These are phyloP conservation scores for Sebastes variabilis DNA, from an alignment of 2,797 vertebrate genomes.

Conservation along the genomic window DNA sequence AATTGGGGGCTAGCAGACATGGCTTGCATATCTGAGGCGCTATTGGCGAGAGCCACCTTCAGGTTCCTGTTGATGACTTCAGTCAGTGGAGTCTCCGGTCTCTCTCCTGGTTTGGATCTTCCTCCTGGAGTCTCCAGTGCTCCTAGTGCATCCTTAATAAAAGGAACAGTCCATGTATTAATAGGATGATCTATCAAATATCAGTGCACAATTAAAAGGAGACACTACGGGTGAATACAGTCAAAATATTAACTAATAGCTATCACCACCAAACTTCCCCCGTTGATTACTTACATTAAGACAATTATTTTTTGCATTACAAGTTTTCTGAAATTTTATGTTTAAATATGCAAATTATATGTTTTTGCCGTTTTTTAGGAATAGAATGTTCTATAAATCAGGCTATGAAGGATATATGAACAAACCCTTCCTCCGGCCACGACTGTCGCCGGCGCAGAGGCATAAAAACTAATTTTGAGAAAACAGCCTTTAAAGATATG, in stretches of 20 bases:
- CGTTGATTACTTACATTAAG: no score
- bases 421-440: no score
- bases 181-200: background rate
- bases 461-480: no score
- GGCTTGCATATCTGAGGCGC: constrained; percentile 73
- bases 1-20: constrained; percentile 89
- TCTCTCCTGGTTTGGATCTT: constrained; percentile 74
- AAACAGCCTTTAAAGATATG: no score
- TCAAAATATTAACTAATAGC: background rate
- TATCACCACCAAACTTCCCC: no score
- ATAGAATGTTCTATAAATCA: no score
- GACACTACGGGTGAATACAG: fast-evolving
- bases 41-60: constrained; percentile 90
- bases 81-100: constrained; percentile 89
- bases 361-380: no score
- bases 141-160: constrained; percentile 87
- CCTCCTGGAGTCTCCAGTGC: constrained; percentile 89
- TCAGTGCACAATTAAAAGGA: background rate
- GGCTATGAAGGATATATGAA: no score
- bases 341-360: no score
- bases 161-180: background rate
- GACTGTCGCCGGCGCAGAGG: no score
- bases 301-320: no score
- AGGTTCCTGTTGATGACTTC: constrained; percentile 91
- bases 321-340: no score